phyloP scores from a whole-genome alignment of 2,797 vertebrate species.

The Varecia variegata region DNA sequence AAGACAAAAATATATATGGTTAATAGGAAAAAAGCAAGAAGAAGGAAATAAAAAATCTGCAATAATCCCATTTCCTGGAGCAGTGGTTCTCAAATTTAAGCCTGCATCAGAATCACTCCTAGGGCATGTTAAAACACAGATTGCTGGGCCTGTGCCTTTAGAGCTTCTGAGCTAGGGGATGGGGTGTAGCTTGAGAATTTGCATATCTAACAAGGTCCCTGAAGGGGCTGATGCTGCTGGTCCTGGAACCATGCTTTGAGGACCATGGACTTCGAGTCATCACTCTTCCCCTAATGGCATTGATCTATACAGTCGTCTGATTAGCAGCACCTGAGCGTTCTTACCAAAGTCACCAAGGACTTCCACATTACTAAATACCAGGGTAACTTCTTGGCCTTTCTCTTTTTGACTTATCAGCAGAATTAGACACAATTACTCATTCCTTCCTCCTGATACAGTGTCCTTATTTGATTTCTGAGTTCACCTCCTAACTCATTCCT shows the following conservation, averaged over 20 bases:
- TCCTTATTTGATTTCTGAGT: not conserved
- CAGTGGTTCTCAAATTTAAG: not conserved
- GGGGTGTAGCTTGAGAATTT: too few species aligned
- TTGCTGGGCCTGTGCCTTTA: accelerated
- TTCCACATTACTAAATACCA: not conserved
- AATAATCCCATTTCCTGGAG: not conserved
- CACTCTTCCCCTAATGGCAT: not conserved
- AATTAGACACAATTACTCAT: not conserved
- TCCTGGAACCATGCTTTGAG: not conserved
- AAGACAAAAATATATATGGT: not conserved
- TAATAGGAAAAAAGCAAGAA: not conserved
- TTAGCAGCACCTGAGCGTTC: not conserved
- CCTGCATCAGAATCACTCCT: not conserved
- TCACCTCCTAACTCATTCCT: not conserved
- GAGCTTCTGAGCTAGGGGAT: not conserved
- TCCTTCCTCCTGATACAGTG: not conserved
- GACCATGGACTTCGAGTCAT: too few species aligned
- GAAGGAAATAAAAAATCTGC: not conserved
- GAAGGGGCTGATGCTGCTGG: too few species aligned
- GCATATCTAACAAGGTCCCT: not conserved
- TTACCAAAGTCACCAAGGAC: not conserved
- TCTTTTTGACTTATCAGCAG: not conserved
- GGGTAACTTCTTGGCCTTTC: not conserved
- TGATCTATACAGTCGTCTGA: not conserved
- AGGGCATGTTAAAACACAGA: not conserved